Conservation (phyloP, 2,797 vertebrate species). For the Muscicapa striata region DNA sequence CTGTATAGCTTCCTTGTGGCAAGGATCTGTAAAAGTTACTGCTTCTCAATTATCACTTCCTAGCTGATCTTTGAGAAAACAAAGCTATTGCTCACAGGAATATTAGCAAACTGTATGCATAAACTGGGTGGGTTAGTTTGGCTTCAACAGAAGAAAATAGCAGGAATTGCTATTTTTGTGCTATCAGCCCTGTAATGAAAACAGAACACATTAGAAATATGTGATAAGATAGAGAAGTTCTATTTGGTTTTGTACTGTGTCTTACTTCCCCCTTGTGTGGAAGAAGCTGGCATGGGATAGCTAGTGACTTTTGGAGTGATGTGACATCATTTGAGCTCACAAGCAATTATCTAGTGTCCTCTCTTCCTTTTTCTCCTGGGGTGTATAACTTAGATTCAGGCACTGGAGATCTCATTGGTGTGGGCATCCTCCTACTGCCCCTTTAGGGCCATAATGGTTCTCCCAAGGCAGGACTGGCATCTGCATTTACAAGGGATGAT, state of each 20-base stretch:
- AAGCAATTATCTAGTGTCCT: background rate
- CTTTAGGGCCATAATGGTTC: background rate
- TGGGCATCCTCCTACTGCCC: background rate
- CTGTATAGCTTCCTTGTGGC: background rate
- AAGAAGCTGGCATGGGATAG: background rate
- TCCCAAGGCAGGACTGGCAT: background rate
- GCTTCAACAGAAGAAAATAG: background rate
- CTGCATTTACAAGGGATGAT: background rate
- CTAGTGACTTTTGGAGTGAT: background rate
- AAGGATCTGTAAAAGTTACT: background rate
- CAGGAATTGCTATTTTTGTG: background rate
- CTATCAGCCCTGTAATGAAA: background rate
- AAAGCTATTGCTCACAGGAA: background rate
- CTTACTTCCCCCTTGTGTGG: background rate
- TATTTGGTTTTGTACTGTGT: background rate
- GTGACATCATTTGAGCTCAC: background rate
- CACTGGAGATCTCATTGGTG: background rate
- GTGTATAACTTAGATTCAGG: background rate
- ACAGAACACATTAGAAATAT: background rate
- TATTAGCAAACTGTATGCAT: background rate
- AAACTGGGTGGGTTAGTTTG: background rate
- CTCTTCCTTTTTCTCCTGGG: background rate
- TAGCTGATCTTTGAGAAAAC: background rate
- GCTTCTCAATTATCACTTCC: constrained; percentile 30
- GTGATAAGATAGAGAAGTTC: background rate